phyloP scores from a whole-genome alignment of 2,797 vertebrate species.

The Thalassophryne amazonica region DNA sequence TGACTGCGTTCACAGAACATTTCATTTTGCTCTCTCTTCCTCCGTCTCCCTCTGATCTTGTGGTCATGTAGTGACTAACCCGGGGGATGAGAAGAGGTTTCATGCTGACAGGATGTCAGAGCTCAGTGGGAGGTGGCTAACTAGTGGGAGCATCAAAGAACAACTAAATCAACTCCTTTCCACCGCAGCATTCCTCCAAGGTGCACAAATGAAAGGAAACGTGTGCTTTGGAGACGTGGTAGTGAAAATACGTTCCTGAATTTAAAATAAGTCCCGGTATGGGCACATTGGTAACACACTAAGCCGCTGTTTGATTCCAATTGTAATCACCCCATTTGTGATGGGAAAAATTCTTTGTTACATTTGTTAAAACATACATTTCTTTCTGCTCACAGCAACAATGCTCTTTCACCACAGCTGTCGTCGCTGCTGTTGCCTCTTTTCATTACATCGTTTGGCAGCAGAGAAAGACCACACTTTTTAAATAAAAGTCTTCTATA shows the following conservation, averaged over 20 bases:
- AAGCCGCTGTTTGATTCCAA: no score
- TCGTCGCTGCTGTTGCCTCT: conserved; percentile 57
- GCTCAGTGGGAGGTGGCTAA: conserved; percentile 70
- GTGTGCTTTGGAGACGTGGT: conserved; percentile 22
- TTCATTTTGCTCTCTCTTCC: no score
- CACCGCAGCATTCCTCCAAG: conserved; percentile 60
- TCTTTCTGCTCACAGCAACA: conserved; percentile 17
- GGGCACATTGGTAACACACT: background rate
- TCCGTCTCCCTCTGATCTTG: no score
- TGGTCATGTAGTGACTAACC: conserved; percentile 73
- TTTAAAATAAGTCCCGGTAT: background rate
- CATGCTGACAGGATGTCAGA: conserved; percentile 76
- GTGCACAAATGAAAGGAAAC: conserved; percentile 50
- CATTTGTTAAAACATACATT: conserved; percentile 10
- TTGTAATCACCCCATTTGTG: background rate
- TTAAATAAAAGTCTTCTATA: conserved; percentile 53
- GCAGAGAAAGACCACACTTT: conserved; percentile 47
- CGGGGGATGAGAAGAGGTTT: conserved; percentile 65
- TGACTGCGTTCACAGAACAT: no score
- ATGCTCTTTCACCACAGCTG: conserved; percentile 51
- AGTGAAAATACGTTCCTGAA: background rate
- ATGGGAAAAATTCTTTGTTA: background rate
- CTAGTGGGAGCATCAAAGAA: conserved; percentile 75
- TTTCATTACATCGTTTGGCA: conserved; percentile 63
- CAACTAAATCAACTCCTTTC: conserved; percentile 61